Evolutionary conservation across 2,797 vertebrate genomes (phyloP).

Genomic region (Enteromius argenteus): DNA sequence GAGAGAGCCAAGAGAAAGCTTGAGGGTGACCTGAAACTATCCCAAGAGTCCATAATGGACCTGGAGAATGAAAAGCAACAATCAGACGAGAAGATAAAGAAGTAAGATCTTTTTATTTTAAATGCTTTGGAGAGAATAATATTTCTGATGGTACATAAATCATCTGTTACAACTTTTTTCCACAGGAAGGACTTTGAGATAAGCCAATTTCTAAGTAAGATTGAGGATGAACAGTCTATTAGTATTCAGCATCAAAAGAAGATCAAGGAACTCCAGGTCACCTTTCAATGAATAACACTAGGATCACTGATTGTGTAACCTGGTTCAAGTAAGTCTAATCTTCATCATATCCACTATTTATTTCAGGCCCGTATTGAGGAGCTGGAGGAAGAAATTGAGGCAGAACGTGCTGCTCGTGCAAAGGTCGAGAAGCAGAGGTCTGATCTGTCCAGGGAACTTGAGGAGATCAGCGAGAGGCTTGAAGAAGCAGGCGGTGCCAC

Average conservation of each 20-base stretch:
- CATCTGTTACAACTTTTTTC: slow-evolving; percentile 24
- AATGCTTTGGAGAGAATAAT: neutral
- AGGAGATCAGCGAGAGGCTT: slow-evolving; percentile 89
- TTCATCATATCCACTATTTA: neutral
- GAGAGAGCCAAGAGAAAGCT: slow-evolving; percentile 85
- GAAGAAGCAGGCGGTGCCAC: slow-evolving; percentile 90
- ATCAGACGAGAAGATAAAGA: slow-evolving; percentile 87
- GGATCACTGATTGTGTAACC: neutral
- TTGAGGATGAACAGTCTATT: slow-evolving; percentile 85
- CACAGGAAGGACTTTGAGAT: slow-evolving; percentile 90
- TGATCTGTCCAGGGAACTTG: slow-evolving; percentile 87
- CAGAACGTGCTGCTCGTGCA: slow-evolving; percentile 80
- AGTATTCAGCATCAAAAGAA: slow-evolving; percentile 76
- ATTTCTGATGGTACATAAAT: neutral
- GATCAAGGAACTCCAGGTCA: slow-evolving; percentile 86
- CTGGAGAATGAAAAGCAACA: too few species aligned
- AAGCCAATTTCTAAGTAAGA: slow-evolving; percentile 83
- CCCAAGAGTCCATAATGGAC: slow-evolving; percentile 78
- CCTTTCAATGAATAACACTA: neutral
- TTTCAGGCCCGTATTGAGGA: slow-evolving; percentile 89
- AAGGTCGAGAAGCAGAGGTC: slow-evolving; percentile 86
- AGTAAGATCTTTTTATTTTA: slow-evolving; percentile 71
- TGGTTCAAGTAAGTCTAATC: neutral
- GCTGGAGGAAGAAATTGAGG: slow-evolving; percentile 89
- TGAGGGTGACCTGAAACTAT: slow-evolving; percentile 87